These are phyloP conservation scores for Neocrepidodera transversa DNA, from an alignment of 2,888 invertebrate species.

Conservation along the genomic window DNA sequence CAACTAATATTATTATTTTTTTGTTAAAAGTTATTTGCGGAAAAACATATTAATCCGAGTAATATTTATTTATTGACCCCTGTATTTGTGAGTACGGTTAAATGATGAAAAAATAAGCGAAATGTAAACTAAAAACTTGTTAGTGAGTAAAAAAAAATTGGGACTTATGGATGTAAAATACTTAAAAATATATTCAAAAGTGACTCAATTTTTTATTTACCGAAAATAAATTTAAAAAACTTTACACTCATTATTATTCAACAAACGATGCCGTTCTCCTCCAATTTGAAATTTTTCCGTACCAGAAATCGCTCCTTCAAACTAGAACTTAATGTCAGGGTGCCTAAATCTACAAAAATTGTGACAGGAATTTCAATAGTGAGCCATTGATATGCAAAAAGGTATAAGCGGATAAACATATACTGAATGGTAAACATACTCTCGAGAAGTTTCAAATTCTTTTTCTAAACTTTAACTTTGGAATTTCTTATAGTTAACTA, in stretches of 20 bases:
- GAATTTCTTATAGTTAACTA: conserved; percentile 8
- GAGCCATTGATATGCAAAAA: conserved; percentile 24
- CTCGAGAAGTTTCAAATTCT: conserved; percentile 14
- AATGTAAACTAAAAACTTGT: too few species aligned
- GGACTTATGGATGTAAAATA: too few species aligned
- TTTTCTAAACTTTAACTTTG: conserved; percentile 3
- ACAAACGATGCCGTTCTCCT: conserved; percentile 7
- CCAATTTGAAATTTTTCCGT: conserved; percentile 21
- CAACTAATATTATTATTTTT: too few species aligned
- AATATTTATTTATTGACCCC: too few species aligned
- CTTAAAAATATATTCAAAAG: background rate
- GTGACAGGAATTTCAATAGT: conserved; percentile 23
- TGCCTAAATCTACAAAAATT: conserved; percentile 23
- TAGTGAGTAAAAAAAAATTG: too few species aligned
- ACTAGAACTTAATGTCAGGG: conserved; percentile 22
- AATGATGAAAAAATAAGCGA: too few species aligned
- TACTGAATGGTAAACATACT: conserved; percentile 23
- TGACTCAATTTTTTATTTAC: background rate
- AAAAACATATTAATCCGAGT: too few species aligned
- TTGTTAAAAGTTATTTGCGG: too few species aligned
- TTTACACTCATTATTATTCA: conserved; percentile 19
- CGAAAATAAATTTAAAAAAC: conserved; percentile 4
- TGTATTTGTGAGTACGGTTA: too few species aligned
- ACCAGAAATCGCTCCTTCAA: conserved; percentile 24
- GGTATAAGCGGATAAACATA: conserved; percentile 25